phyloP scores from a whole-genome alignment of 2,888 invertebrate genomes.

The Temnothorax rugatulus region DNA sequence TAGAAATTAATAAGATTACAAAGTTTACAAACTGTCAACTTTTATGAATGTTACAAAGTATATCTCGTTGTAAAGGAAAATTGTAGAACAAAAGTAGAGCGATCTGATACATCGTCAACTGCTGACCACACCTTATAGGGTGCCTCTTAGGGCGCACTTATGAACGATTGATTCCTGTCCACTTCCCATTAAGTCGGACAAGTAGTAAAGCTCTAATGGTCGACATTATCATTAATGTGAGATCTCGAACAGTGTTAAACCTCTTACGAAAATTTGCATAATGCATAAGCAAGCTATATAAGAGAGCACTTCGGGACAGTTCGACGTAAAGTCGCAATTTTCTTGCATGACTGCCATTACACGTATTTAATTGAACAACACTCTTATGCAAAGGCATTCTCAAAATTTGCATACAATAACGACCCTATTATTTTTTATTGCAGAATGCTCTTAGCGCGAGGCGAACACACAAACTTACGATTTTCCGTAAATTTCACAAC shows the following conservation, averaged over 20 bases:
- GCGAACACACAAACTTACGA: background rate
- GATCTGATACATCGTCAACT: slow-evolving; percentile 5
- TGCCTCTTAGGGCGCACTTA: slow-evolving; percentile 17
- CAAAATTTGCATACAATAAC: slow-evolving; percentile 51
- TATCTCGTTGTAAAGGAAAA: background rate
- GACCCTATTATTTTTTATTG: slow-evolving; percentile 40
- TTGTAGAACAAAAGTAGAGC: slow-evolving; percentile 11
- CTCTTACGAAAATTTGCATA: slow-evolving; percentile 68
- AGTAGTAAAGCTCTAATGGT: slow-evolving; percentile 36
- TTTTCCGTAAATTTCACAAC: background rate
- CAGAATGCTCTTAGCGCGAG: slow-evolving; percentile 10
- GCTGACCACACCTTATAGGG: background rate
- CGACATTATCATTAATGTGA: slow-evolving; percentile 64
- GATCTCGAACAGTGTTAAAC: slow-evolving; percentile 58
- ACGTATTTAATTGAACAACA: slow-evolving; percentile 52
- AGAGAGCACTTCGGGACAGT: slow-evolving; percentile 50
- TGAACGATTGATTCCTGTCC: slow-evolving; percentile 46
- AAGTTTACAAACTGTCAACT: background rate
- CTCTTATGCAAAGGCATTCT: slow-evolving; percentile 52
- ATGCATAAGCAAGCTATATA: slow-evolving; percentile 56
- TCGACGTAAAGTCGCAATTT: slow-evolving; percentile 51
- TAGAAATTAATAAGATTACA: background rate
- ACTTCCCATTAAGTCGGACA: slow-evolving; percentile 27
- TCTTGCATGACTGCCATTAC: slow-evolving; percentile 53
- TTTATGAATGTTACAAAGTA: background rate